Evolutionary conservation across 2,888 invertebrate genomes (phyloP).

Genomic region (Drosophila histrio): DNA sequence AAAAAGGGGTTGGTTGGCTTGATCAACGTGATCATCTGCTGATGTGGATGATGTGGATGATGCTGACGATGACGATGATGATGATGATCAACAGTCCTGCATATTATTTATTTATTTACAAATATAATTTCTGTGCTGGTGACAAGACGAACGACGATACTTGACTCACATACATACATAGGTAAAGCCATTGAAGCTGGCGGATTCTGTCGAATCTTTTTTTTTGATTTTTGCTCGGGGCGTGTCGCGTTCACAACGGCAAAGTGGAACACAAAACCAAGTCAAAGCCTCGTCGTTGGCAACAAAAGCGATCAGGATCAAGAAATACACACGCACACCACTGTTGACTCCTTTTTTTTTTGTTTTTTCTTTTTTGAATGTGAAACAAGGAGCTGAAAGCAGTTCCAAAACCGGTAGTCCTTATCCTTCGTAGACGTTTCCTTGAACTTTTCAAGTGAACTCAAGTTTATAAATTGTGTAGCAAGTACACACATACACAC

Average conservation of each 20-base stretch:
- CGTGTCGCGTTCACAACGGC: constrained; percentile 45
- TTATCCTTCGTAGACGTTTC: constrained; percentile 61
- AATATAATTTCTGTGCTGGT: constrained; percentile 35
- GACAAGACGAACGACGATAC: constrained; percentile 18
- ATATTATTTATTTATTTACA: constrained; percentile 47
- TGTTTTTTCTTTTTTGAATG: no score
- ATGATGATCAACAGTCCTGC: constrained; percentile 17
- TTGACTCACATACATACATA: constrained; percentile 50
- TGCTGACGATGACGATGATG: constrained; percentile 3
- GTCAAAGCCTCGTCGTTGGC: constrained; percentile 67
- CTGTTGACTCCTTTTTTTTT: constrained; percentile 58
- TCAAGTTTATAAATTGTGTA: constrained; percentile 78
- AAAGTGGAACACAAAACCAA: constrained; percentile 77
- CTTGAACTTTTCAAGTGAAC: constrained; percentile 79
- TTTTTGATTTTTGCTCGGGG: constrained; percentile 24
- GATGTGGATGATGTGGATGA: constrained; percentile 7
- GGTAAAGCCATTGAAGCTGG: constrained; percentile 19
- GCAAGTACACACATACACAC: constrained; percentile 63
- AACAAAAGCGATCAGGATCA: constrained; percentile 47
- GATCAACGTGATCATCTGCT: constrained; percentile 10
- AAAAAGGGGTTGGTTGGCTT: constrained; percentile 35
- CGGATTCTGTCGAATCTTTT: background rate
- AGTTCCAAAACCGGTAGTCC: constrained; percentile 63
- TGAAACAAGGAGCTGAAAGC: constrained; percentile 45
- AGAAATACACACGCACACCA: constrained; percentile 23